Conservation (phyloP, 2,113 vertebrate genomes). For the Ramphastos sulfuratus region DNA sequence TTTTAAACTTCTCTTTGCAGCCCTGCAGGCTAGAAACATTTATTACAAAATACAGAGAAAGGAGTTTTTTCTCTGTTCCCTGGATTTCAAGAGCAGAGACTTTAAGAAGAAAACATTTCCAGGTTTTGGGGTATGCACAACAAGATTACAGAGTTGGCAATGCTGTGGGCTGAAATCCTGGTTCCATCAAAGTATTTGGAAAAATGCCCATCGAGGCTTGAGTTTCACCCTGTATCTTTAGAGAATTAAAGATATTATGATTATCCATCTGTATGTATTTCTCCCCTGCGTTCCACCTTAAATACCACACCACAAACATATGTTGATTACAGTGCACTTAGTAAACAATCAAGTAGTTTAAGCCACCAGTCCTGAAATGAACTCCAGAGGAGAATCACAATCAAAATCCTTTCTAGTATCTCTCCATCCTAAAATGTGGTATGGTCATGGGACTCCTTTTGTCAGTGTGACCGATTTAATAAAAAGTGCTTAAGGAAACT, state of each 20-base stretch:
- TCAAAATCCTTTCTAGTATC: neutral
- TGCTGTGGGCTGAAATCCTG: neutral
- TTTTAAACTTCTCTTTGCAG: conserved; percentile 18
- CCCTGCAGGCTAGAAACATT: neutral
- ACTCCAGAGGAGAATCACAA: neutral
- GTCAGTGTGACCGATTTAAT: neutral
- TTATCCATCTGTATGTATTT: neutral
- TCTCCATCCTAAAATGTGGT: neutral
- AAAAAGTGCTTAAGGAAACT: neutral
- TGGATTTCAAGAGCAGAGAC: neutral
- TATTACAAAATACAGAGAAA: neutral
- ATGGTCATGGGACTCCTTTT: neutral
- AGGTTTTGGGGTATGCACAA: neutral
- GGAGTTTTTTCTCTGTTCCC: neutral
- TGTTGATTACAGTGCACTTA: neutral
- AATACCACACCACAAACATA: neutral
- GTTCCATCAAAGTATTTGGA: neutral
- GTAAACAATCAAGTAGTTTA: neutral
- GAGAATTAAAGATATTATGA: neutral
- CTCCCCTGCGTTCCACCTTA: neutral
- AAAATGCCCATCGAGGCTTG: neutral
- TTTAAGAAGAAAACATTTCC: neutral
- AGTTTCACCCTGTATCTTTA: neutral
- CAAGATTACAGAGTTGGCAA: neutral
- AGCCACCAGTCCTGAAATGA: neutral